These are phyloP conservation scores for Myiozetetes cayanensis DNA, from an alignment of 2,113 vertebrate species.

Conservation along the genomic window DNA sequence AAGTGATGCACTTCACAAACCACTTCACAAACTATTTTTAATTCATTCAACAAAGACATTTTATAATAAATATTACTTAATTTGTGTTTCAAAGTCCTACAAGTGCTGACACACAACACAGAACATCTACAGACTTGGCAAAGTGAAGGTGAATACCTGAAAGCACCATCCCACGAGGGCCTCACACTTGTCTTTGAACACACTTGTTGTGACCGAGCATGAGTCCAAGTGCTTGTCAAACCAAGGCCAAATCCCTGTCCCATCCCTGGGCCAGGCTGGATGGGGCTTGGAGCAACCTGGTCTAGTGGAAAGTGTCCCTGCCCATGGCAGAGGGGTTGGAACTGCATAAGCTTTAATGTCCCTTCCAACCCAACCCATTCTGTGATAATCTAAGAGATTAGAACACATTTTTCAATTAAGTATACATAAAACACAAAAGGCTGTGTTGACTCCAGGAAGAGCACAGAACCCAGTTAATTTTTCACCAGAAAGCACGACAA, in stretches of 20 bases:
- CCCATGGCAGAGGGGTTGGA: background rate
- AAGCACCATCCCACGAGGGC: background rate
- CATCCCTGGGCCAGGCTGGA: background rate
- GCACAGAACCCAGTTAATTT: slow-evolving; percentile 5
- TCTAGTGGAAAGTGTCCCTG: background rate
- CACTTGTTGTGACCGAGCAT: background rate
- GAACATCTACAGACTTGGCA: background rate
- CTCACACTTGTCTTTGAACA: background rate
- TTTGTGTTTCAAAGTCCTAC: background rate
- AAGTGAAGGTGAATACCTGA: background rate
- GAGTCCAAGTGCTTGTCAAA: background rate
- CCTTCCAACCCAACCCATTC: background rate
- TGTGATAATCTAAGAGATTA: background rate
- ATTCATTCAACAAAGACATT: background rate
- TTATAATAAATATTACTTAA: background rate
- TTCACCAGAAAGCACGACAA: slow-evolving; percentile 10
- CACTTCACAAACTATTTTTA: background rate
- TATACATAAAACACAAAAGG: background rate
- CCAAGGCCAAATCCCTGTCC: background rate
- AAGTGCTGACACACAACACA: background rate
- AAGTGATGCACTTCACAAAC: background rate
- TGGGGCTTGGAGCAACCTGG: background rate
- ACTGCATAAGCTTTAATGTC: background rate
- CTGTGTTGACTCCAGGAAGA: background rate
- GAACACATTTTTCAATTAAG: background rate